Base-by-base conservation (phyloP, 1,140 invertebrate species). In the Leptonema lineaticorne region DNA sequence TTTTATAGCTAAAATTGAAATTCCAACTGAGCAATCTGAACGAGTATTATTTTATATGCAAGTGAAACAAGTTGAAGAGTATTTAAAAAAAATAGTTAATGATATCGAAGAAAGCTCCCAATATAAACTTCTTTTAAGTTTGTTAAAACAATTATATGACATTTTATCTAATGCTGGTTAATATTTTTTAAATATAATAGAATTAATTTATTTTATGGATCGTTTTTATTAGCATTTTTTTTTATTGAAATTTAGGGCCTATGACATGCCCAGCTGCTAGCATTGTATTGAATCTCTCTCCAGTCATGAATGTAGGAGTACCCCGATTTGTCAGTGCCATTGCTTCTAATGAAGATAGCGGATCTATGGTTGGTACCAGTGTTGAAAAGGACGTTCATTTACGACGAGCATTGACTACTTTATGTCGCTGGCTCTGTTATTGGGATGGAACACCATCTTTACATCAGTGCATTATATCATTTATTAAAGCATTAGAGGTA, bases 401-500 rank as follows among this genome's bases (percentile, higher is more conserved):
- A 18, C 26, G 62, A n/a, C 50, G 26, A 8, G 67, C 70, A 8
- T 37, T 72, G 27, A 11, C 57, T 14, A 67, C 67, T n/a, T 37
- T 72, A 2, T 72, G 70, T 37, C 62, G 50, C 26, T 72, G 70
- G 70, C 63, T 72, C 0, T 72, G 70, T 33, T 48, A 29, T 48
- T 72, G 70, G 70, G 26, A 64, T n/a, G 53, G 62, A 7, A 72
- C 70, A 8, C 70, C 67, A 1, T 27, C 63, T 5, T 48, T 72
- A n/a, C 20, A 56, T 20, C 27, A 60, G 27, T 72, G 67, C 67
- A 67, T 72, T 9, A 45, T 69, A 29, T 63, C 67, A 7, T 72
- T 72, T 24, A 66, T 72, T 27, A 69, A 59, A 53, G 63, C 27
- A 14, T 48, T 72, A 2, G 56, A 72, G 63, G 70, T 72, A 59